These are phyloP conservation scores for Epinotia nisella DNA, from an alignment of 2,888 invertebrate genomes.

Conservation along the genomic window DNA sequence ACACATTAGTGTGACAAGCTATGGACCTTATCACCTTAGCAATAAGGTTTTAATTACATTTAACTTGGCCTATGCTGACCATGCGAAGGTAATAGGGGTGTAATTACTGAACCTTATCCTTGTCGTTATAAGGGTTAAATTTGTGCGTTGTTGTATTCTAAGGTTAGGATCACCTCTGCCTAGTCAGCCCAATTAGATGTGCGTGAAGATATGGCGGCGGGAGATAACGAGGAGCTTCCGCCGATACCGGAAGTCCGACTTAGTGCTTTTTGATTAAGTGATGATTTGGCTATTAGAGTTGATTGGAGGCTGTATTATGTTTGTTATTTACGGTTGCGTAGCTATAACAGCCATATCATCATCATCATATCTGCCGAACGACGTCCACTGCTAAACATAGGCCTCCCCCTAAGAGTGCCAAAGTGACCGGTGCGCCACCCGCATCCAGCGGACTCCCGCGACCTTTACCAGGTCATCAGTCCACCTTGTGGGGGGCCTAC, in stretches of 20 bases:
- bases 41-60: not conserved
- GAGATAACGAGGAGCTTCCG: conserved; percentile 39
- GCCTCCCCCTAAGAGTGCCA: no score
- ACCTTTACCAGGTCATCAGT: no score
- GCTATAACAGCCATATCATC: no score
- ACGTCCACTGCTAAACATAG: no score
- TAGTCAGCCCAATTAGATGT: conserved; percentile 36
- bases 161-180: conserved; percentile 1
- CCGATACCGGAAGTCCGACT: conserved; percentile 12
- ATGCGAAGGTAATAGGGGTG: conserved; percentile 4
- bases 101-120: not conserved
- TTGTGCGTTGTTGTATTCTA: not conserved
- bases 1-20: not conserved
- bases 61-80: not conserved
- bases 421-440: no score
- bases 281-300: conserved; percentile 9
- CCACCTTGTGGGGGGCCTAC: no score
- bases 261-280: conserved; percentile 25
- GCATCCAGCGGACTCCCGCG: no score
- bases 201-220: conserved; percentile 23
- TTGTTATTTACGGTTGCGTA: no score
- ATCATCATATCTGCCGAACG: no score
- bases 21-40: not conserved
- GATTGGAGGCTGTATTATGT: conserved; percentile 3
- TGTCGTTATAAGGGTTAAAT: conserved; percentile 44